Percentiles rank a stretch among this genome's conserved stretches.
Conservation (phyloP, 2,888 invertebrate genomes). For the Lycophotia porphyrea region DNA sequence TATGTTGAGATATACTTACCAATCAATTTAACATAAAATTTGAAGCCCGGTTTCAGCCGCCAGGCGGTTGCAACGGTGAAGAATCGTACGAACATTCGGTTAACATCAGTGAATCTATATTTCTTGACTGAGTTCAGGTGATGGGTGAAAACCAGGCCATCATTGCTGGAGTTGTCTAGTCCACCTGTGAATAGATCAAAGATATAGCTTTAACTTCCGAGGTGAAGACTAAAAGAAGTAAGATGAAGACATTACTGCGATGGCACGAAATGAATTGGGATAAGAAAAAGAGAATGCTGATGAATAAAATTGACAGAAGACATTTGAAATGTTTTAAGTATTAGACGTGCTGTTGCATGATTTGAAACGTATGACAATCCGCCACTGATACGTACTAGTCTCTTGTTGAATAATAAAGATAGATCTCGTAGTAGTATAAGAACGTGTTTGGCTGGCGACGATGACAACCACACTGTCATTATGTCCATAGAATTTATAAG, state of each 20-base stretch:
- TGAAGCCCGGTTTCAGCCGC: conserved; percentile 76
- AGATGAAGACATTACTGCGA: not conserved
- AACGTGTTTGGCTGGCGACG: too few species aligned
- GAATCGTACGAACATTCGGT: conserved; percentile 83
- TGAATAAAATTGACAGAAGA: not conserved
- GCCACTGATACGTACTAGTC: too few species aligned
- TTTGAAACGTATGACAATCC: not conserved
- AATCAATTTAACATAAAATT: conserved; percentile 79
- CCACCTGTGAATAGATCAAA: conserved; percentile 72
- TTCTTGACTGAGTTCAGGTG: conserved; percentile 71
- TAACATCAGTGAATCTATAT: conserved; percentile 81
- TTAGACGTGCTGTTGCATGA: not conserved
- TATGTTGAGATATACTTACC: conserved; percentile 74
- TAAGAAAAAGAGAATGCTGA: not conserved
- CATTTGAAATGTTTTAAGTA: not conserved
- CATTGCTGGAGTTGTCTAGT: conserved; percentile 72
- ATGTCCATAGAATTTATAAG: too few species aligned
- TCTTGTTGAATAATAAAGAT: too few species aligned
- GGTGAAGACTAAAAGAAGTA: not conserved
- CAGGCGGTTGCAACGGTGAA: conserved; percentile 69
- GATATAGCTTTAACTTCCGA: not conserved
- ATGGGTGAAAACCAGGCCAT: conserved; percentile 83
- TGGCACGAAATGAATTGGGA: not conserved
- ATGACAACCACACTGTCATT: too few species aligned
- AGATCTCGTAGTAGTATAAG: too few species aligned